Evolutionary conservation across 2,113 vertebrate genomes (phyloP).

Genomic region (Odontophorus gujanensis): DNA sequence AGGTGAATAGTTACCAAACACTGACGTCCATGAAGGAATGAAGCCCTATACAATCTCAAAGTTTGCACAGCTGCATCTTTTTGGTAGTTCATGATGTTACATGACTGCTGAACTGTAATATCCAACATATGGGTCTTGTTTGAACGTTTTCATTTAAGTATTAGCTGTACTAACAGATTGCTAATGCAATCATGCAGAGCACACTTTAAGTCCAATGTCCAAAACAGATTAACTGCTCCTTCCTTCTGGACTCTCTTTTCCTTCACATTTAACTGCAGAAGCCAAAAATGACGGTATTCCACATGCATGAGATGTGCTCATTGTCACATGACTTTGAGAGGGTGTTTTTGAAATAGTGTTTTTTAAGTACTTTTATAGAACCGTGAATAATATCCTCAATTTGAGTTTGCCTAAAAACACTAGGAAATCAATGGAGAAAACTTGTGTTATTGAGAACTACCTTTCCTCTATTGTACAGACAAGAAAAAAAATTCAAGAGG

Average conservation of each 20-base stretch:
- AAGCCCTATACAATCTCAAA: background rate
- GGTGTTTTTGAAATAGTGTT: background rate
- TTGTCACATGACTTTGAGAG: background rate
- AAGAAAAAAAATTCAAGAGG: background rate
- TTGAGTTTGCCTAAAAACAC: background rate
- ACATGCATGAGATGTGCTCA: too few species aligned
- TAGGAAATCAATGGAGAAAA: background rate
- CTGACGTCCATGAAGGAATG: background rate
- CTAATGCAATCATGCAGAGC: background rate
- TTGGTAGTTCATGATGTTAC: background rate
- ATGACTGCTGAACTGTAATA: background rate
- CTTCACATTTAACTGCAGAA: background rate
- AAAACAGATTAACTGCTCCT: background rate
- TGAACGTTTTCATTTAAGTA: background rate
- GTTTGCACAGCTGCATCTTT: slow-evolving; percentile 16
- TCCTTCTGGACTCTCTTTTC: background rate
- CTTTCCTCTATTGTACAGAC: background rate
- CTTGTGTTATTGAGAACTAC: background rate
- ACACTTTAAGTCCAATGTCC: background rate
- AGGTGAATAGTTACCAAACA: background rate
- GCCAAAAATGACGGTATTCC: background rate
- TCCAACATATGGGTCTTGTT: background rate
- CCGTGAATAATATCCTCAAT: background rate
- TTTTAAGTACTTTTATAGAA: background rate
- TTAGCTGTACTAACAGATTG: background rate